Percentiles rank a stretch among this genome's conserved stretches.
Evolutionary conservation across 2,888 invertebrate species (phyloP).

Genomic region (Eupelmus urozonus): DNA sequence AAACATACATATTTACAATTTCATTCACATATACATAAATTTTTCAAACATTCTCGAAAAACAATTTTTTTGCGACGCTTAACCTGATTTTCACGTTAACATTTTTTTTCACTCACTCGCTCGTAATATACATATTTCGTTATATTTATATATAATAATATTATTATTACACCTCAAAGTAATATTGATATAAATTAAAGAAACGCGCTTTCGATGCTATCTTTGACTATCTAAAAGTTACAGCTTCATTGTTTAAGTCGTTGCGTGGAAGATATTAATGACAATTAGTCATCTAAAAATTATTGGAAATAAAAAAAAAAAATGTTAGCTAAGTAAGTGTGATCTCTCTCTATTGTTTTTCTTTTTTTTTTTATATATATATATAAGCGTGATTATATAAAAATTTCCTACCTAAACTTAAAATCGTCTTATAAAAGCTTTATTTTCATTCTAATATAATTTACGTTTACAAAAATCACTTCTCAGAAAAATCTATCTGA

Average conservation of each 20-base stretch:
- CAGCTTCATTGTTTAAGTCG: conserved; percentile 47
- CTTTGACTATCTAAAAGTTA: conserved; percentile 55
- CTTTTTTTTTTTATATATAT: not conserved
- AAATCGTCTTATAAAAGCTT: conserved; percentile 4
- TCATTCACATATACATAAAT: conserved; percentile 30
- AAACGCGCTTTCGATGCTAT: conserved; percentile 28
- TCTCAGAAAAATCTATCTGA: not conserved
- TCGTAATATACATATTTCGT: conserved; percentile 33
- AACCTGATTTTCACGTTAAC: conserved; percentile 25
- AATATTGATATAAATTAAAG: conserved; percentile 40
- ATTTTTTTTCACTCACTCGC: conserved; percentile 6
- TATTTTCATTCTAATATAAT: not conserved
- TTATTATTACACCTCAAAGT: conserved; percentile 5
- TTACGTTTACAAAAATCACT: not conserved
- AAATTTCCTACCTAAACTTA: not conserved
- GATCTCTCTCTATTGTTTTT: conserved; percentile 21
- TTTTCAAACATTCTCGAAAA: too few species aligned
- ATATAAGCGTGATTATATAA: not conserved
- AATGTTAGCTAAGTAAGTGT: conserved; percentile 65
- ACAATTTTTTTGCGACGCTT: conserved; percentile 12
- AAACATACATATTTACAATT: conserved; percentile 56
- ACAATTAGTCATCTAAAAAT: conserved; percentile 43
- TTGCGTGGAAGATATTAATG: conserved; percentile 21
- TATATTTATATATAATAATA: conserved; percentile 19
- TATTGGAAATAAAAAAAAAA: conserved; percentile 56